These are phyloP conservation scores for Strix uralensis DNA, from an alignment of 2,113 vertebrate genomes.

Conservation along the genomic window DNA sequence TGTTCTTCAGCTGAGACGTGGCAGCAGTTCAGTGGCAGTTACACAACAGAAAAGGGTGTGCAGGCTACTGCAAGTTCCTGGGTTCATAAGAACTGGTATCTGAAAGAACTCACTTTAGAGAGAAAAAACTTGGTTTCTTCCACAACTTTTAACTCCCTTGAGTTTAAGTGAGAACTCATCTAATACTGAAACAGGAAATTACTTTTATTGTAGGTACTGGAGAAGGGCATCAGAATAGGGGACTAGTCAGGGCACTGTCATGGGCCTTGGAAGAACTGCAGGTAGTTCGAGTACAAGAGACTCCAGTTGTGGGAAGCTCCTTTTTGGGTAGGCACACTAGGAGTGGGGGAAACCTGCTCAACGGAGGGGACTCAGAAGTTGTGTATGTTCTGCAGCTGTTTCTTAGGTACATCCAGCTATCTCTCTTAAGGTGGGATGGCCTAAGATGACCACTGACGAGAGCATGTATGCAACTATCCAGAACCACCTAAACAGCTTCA, in stretches of 20 bases:
- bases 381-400: background rate
- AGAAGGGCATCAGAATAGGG: background rate
- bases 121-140: background rate
- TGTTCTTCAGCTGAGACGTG: background rate
- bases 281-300: background rate
- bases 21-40: background rate
- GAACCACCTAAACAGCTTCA: background rate
- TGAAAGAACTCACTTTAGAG: background rate
- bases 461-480: rapidly evolving
- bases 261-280: background rate
- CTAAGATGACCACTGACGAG: background rate
- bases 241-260: background rate
- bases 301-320: background rate
- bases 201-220: background rate
- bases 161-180: background rate
- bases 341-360: rapidly evolving
- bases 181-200: background rate
- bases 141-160: background rate
- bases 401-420: rapidly evolving
- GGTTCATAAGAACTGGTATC: background rate
- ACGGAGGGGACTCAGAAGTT: background rate
- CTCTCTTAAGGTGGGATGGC: background rate
- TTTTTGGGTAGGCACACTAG: no score
- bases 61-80: background rate
- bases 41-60: background rate